phyloP scores from a whole-genome alignment of 2,888 invertebrate species.

The Tromatobia lineatoria region DNA sequence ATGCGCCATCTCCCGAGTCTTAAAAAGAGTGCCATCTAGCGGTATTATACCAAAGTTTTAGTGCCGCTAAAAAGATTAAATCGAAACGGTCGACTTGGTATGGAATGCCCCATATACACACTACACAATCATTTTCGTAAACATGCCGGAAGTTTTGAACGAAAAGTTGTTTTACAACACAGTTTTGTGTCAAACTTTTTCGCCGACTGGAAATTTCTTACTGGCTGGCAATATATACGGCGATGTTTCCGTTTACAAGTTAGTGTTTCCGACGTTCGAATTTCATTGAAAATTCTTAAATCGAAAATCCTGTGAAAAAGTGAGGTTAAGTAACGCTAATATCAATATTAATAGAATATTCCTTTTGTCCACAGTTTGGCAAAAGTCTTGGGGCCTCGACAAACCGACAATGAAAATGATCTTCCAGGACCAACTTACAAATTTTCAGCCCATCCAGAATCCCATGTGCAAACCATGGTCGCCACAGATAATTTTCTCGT shows the following conservation, averaged over 20 bases:
- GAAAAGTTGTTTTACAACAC: conserved; percentile 92
- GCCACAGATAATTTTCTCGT: conserved; percentile 90
- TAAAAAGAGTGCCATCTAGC: no score
- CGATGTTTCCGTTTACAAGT: conserved; percentile 93
- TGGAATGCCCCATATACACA: background rate
- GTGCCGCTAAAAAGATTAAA: no score
- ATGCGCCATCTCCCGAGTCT: no score
- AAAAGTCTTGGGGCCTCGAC: conserved; percentile 88
- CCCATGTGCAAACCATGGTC: conserved; percentile 90
- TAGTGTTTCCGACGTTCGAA: conserved; percentile 85
- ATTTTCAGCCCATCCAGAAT: conserved; percentile 88
- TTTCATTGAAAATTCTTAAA: background rate
- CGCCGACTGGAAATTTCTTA: conserved; percentile 93
- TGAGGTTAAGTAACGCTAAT: background rate
- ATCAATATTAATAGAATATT: conserved; percentile 28
- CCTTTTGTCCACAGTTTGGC: conserved; percentile 87
- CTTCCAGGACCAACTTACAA: conserved; percentile 89
- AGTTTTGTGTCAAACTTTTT: conserved; percentile 92
- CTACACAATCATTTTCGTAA: conserved; percentile 22
- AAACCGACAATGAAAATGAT: conserved; percentile 86
- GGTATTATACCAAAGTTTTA: no score
- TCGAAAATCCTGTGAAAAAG: background rate
- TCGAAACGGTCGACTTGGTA: no score
- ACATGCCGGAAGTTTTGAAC: conserved; percentile 75
- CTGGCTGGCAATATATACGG: conserved; percentile 95